phyloP scores from a whole-genome alignment of 1,140 invertebrate genomes.

The Drosophila asahinai region DNA sequence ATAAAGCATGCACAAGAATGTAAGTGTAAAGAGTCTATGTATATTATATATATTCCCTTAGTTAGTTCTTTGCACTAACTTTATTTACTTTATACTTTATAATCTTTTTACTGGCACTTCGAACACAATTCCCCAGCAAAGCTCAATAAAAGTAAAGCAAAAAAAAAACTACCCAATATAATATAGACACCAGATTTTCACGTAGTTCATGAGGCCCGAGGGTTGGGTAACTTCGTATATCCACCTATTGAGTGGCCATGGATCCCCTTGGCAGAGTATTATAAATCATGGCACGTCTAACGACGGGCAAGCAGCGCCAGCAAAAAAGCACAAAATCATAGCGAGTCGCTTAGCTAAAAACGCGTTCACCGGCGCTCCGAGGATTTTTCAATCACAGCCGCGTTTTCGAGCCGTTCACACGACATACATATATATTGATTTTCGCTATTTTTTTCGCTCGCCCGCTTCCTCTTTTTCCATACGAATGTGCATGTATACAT shows the following conservation, averaged over 20 bases:
- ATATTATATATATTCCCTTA: too few species aligned
- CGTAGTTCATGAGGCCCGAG: background rate
- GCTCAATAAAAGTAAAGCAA: background rate
- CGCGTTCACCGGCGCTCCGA: conserved; percentile 20
- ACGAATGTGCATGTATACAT: conserved; percentile 33
- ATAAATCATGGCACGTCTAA: conserved; percentile 45
- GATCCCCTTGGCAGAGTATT: conserved; percentile 18
- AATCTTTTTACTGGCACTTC: background rate
- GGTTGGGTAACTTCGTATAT: background rate
- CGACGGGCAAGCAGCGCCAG: conserved; percentile 9
- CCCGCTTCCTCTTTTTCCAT: background rate
- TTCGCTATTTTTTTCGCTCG: conserved; percentile 37
- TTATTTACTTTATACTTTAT: too few species aligned
- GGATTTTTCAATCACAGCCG: conserved; percentile 48
- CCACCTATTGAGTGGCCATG: background rate
- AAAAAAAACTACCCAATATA: background rate
- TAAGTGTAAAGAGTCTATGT: too few species aligned
- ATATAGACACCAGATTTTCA: conserved; percentile 5
- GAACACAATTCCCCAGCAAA: background rate
- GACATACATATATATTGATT: conserved; percentile 66
- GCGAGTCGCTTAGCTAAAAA: conserved; percentile 43
- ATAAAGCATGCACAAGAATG: too few species aligned
- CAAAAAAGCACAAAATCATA: conserved; percentile 27
- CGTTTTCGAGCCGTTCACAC: conserved; percentile 28
- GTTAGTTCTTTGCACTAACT: too few species aligned